Evolutionary conservation across 2,797 vertebrate genomes (phyloP).

Genomic region (Echiichthys vipera): DNA sequence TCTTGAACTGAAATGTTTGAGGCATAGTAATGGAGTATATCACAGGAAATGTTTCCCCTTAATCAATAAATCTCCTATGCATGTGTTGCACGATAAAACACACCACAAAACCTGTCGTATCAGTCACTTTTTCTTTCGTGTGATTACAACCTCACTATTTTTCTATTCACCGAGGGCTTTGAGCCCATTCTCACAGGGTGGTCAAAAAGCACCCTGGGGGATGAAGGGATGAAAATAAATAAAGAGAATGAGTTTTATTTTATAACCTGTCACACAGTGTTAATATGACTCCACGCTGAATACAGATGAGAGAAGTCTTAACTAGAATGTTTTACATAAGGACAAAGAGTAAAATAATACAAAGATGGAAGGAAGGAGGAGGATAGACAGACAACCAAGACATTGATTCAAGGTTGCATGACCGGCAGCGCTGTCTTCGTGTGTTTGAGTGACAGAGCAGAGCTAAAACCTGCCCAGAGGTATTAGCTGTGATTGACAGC

Average conservation of each 20-base stretch:
- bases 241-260: not conserved
- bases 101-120: not conserved
- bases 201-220: conserved; percentile 4
- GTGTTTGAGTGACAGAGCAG: conserved; percentile 77
- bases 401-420: conserved; percentile 71
- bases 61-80: not conserved
- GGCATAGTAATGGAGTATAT: not conserved
- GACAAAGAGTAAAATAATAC: conserved; percentile 37
- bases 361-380: not conserved
- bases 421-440: conserved; percentile 55
- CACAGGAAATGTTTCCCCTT: not conserved
- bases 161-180: not conserved
- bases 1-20: not conserved
- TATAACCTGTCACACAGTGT: not conserved
- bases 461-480: conserved; percentile 76
- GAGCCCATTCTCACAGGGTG: conserved; percentile 19
- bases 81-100: not conserved
- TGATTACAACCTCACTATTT: not conserved
- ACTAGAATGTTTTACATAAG: conserved; percentile 2
- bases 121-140: not conserved
- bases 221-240: not conserved
- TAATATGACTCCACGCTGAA: conserved; percentile 16
- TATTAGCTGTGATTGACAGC: conserved; percentile 78
- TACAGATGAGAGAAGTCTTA: conserved; percentile 3
- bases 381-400: conserved; percentile 48